A percentile compares a stretch with the other conserved stretches of the same genome.
phyloP scores from a whole-genome alignment of 2,888 invertebrate genomes.

The Cheilosia variabilis region DNA sequence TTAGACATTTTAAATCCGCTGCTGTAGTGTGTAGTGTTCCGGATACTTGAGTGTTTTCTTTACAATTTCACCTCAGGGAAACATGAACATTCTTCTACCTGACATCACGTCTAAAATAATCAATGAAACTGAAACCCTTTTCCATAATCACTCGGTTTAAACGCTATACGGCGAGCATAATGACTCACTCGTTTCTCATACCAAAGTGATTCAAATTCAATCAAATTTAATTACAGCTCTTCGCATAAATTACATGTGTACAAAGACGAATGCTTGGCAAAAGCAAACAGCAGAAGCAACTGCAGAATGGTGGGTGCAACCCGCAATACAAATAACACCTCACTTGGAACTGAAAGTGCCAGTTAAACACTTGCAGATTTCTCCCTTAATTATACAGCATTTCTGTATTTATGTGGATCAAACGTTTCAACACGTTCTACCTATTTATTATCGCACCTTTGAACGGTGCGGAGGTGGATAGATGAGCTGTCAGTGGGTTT shows the following conservation, averaged over 20 bases:
- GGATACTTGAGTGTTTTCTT: no score
- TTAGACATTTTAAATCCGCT: no score
- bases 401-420: conserved; percentile 57
- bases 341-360: conserved; percentile 47
- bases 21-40: no score
- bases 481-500: conserved; percentile 64
- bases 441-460: conserved; percentile 36
- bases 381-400: conserved; percentile 71
- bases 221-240: conserved; percentile 67
- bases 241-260: conserved; percentile 40
- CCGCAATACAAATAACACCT: conserved; percentile 28
- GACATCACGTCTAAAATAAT: no score
- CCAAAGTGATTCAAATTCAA: conserved; percentile 35
- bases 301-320: conserved; percentile 19
- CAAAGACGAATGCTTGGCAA: conserved; percentile 9
- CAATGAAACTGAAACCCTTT: no score
- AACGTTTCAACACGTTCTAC: conserved; percentile 66
- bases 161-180: background rate
- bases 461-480: conserved; percentile 44
- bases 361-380: conserved; percentile 73
- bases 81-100: no score
- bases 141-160: background rate
- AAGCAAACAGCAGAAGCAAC: conserved; percentile 19
- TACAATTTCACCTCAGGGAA: no score
- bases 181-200: conserved; percentile 14